These are phyloP conservation scores for Dolichallabes microphthalmus DNA, from an alignment of 2,113 vertebrate genomes.

Conservation along the genomic window DNA sequence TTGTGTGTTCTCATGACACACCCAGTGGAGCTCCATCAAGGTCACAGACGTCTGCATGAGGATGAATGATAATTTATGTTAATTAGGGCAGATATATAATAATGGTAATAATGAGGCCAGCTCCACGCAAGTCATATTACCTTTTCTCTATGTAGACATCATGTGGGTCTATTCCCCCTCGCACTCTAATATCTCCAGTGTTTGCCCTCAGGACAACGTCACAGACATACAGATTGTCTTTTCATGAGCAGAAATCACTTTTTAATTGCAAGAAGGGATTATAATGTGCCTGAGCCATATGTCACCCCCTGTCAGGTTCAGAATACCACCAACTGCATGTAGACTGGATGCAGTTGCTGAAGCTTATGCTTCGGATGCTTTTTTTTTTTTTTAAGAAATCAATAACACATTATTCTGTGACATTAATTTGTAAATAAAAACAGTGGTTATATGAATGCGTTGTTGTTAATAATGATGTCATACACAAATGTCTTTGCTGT, in stretches of 20 bases:
- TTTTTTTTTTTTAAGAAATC: background rate
- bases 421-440: background rate
- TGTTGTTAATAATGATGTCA: background rate
- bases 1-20: background rate
- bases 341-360: background rate
- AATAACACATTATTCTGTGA: background rate
- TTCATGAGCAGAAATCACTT: conserved; percentile 28
- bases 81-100: conserved; percentile 36
- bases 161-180: background rate
- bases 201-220: conserved; percentile 32
- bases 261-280: conserved; percentile 26
- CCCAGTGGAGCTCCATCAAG: conserved; percentile 7
- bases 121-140: conserved; percentile 30
- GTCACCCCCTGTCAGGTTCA: background rate
- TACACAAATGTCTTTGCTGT: background rate
- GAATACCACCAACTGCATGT: background rate
- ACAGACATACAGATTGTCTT: conserved; percentile 31
- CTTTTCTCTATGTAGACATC: background rate
- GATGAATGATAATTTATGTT: conserved; percentile 40
- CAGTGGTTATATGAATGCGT: background rate
- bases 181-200: conserved; percentile 13
- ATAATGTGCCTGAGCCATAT: background rate
- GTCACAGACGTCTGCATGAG: conserved; percentile 18
- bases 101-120: conserved; percentile 29
- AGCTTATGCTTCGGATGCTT: background rate